These are phyloP conservation scores for Serilophus lunatus DNA, from an alignment of 2,113 vertebrate genomes.

Conservation along the genomic window DNA sequence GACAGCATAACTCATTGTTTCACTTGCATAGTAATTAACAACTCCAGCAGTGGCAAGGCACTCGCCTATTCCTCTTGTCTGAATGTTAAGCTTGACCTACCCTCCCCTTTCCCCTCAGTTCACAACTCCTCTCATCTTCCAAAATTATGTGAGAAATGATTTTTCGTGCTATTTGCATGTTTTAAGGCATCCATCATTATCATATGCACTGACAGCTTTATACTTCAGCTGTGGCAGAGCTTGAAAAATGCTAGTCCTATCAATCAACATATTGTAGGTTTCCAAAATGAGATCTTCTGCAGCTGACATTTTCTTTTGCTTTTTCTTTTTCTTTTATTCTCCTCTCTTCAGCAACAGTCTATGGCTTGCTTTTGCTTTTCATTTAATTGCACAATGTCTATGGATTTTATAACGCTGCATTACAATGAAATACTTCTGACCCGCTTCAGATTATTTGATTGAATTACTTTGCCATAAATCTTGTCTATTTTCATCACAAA, in stretches of 20 bases:
- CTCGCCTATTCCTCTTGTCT: conserved; percentile 35
- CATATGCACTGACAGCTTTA: conserved; percentile 63
- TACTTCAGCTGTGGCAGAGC: conserved; percentile 70
- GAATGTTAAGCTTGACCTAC: conserved; percentile 56
- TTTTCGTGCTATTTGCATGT: conserved; percentile 69
- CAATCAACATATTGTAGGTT: conserved; percentile 59
- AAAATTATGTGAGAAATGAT: conserved; percentile 70
- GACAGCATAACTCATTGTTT: conserved; percentile 2
- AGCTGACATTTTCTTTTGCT: conserved; percentile 23
- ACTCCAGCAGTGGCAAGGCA: background rate
- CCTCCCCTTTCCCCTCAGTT: conserved; percentile 42
- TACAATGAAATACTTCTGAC: conserved; percentile 23
- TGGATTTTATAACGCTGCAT: background rate
- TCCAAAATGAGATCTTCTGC: conserved; percentile 50
- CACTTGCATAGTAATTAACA: conserved; percentile 60
- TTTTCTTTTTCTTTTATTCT: conserved; percentile 41
- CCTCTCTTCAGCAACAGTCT: conserved; percentile 15
- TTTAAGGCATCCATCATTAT: conserved; percentile 72
- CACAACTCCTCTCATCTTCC: conserved; percentile 63
- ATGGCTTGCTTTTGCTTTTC: conserved; percentile 22
- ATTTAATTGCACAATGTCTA: conserved; percentile 26
- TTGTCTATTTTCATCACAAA: conserved; percentile 34
- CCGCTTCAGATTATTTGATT: conserved; percentile 16
- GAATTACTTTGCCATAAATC: conserved; percentile 24
- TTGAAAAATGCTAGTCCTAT: conserved; percentile 69